These are phyloP conservation scores for Gephyroberyx darwinii DNA, from an alignment of 2,797 vertebrate genomes.

Conservation along the genomic window DNA sequence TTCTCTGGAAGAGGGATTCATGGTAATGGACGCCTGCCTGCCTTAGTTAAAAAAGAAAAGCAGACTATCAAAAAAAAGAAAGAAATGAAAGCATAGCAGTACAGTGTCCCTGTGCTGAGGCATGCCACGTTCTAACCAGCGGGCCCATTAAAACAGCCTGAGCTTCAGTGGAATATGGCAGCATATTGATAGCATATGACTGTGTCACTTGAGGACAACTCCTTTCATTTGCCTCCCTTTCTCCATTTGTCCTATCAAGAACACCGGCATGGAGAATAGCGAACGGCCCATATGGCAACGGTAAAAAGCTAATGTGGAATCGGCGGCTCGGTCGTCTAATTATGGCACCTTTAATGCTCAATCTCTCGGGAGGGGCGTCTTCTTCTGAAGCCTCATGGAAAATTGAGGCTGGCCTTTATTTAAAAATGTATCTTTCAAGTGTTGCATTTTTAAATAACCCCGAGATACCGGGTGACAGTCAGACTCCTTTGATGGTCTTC, in stretches of 20 bases:
- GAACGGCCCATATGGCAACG: slow-evolving; percentile 37
- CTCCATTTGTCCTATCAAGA: slow-evolving; percentile 43
- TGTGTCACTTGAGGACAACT: slow-evolving; percentile 70
- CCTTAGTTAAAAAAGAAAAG: neutral
- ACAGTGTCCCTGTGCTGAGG: slow-evolving; percentile 59
- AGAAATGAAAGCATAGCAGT: slow-evolving; percentile 57
- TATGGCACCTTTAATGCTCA: slow-evolving; percentile 35
- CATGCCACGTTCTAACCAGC: slow-evolving; percentile 72
- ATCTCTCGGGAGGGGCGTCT: slow-evolving; percentile 12
- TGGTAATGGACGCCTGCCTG: slow-evolving; percentile 78
- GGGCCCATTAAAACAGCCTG: slow-evolving; percentile 67
- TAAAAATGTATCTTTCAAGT: slow-evolving; percentile 37
- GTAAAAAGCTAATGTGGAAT: slow-evolving; percentile 43
- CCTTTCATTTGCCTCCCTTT: slow-evolving; percentile 20
- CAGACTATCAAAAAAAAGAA: slow-evolving; percentile 10
- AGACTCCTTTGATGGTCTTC: slow-evolving; percentile 19
- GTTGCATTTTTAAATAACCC: slow-evolving; percentile 43
- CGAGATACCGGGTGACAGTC: slow-evolving; percentile 23
- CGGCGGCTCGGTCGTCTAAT: slow-evolving; percentile 31
- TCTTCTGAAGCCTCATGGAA: slow-evolving; percentile 36
- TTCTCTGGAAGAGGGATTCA: slow-evolving; percentile 81
- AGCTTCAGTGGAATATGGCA: slow-evolving; percentile 63
- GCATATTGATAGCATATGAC: slow-evolving; percentile 75
- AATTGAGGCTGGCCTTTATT: slow-evolving; percentile 39
- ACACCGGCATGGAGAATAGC: slow-evolving; percentile 24